phyloP scores from a whole-genome alignment of 2,797 vertebrate genomes.

The Lateolabrax maculatus region DNA sequence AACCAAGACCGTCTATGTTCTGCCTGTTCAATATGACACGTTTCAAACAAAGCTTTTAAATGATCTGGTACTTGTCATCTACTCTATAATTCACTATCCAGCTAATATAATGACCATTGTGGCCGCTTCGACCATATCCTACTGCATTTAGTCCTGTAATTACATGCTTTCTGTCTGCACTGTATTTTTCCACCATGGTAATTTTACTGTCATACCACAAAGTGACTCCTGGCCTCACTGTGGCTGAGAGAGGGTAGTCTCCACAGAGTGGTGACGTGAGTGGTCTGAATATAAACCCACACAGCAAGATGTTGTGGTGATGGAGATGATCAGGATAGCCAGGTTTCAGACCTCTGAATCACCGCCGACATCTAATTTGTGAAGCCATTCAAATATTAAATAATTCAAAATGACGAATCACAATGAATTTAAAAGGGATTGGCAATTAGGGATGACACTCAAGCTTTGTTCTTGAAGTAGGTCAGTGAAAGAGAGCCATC shows the following conservation, averaged over 20 bases:
- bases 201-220: conserved; percentile 17
- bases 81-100: conserved; percentile 30
- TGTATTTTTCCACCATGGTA: conserved; percentile 26
- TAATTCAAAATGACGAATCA: neutral
- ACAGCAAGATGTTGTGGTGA: neutral
- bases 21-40: neutral
- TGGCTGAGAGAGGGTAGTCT: neutral
- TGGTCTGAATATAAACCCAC: conserved; percentile 12
- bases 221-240: neutral
- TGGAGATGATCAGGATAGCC: neutral
- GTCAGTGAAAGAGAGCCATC: neutral
- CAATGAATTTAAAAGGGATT: neutral
- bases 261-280: neutral
- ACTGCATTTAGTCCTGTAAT: conserved; percentile 38
- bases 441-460: neutral
- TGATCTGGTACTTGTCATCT: conserved; percentile 5
- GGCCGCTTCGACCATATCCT: neutral
- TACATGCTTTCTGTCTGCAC: conserved; percentile 36
- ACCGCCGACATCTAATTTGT: neutral
- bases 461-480: too few species aligned
- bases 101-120: conserved; percentile 22
- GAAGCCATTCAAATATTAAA: neutral
- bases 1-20: conserved; percentile 14
- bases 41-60: conserved; percentile 27
- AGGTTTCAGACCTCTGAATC: conserved; percentile 9